These are phyloP conservation scores for Zaprionus lineosus DNA, from an alignment of 2,888 invertebrate genomes.

Conservation along the genomic window DNA sequence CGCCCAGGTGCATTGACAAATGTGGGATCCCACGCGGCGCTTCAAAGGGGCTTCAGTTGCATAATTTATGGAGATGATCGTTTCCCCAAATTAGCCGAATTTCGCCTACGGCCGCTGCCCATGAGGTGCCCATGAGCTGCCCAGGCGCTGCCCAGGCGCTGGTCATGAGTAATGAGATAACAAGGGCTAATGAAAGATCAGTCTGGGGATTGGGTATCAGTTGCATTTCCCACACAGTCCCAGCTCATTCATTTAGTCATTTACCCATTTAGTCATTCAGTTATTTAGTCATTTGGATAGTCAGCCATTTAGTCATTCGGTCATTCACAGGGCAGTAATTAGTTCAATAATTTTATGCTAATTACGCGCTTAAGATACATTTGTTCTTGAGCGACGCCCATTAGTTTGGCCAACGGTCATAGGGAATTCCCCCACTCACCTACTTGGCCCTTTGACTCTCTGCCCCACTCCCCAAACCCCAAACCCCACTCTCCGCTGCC, in stretches of 20 bases:
- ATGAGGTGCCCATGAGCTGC: too few relatives aligned
- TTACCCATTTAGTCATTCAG: conserved; percentile 10
- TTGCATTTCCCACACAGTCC: conserved; percentile 67
- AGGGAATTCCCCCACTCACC: conserved; percentile 51
- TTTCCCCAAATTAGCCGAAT: conserved; percentile 68
- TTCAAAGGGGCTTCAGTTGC: conserved; percentile 66
- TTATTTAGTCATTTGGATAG: conserved; percentile 37
- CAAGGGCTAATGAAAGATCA: conserved; percentile 48
- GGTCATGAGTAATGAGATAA: conserved; percentile 56
- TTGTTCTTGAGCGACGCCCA: conserved; percentile 49
- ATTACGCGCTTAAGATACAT: conserved; percentile 46
- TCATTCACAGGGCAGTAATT: conserved; percentile 65
- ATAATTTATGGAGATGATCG: conserved; percentile 60
- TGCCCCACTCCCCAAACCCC: conserved; percentile 11
- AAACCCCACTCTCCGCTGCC: too few relatives aligned
- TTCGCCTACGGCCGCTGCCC: conserved; percentile 30
- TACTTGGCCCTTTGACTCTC: conserved; percentile 3
- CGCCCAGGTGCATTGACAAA: conserved; percentile 57
- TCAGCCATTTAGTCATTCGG: conserved; percentile 41
- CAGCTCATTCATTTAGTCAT: background rate
- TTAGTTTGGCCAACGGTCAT: conserved; percentile 55
- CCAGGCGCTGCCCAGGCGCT: too few relatives aligned
- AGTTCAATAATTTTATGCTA: conserved; percentile 71
- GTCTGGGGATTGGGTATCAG: conserved; percentile 28
- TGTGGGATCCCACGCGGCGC: conserved; percentile 67